phyloP scores from a whole-genome alignment of 2,113 vertebrate species.

The Alces alces region DNA sequence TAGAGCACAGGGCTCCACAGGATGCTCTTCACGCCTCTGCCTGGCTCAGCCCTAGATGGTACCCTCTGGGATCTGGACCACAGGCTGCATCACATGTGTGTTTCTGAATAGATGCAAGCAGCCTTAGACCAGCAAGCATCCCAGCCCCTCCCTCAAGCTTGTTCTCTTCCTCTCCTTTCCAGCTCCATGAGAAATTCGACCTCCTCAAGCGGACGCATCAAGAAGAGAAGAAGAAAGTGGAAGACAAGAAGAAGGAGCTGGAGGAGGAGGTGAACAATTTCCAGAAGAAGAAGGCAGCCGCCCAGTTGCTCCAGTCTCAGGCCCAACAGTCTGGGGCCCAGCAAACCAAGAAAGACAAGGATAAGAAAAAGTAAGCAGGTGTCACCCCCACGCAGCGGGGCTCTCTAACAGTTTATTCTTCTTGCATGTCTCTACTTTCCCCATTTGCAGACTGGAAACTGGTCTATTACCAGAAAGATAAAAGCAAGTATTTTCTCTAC shows the following conservation, averaged over 20 bases:
- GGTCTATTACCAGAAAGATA: constrained; percentile 72
- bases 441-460: constrained; percentile 65
- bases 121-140: rapidly evolving
- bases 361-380: constrained; percentile 90
- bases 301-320: constrained; percentile 86
- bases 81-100: rapidly evolving
- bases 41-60: rapidly evolving
- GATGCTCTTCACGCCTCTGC: neutral
- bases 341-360: constrained; percentile 90
- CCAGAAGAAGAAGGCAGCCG: constrained; percentile 86
- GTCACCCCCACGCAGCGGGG: constrained; percentile 60
- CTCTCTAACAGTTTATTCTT: constrained; percentile 58
- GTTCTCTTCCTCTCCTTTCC: neutral
- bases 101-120: neutral
- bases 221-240: constrained; percentile 88
- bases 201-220: constrained; percentile 87
- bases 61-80: rapidly evolving
- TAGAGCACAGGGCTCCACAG: neutral
- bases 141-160: neutral
- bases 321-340: constrained; percentile 86
- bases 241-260: constrained; percentile 88
- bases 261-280: constrained; percentile 87
- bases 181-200: constrained; percentile 89
- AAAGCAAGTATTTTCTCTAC: constrained; percentile 77
- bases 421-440: constrained; percentile 79